Percentiles rank a stretch among this genome's conserved stretches.
These are phyloP conservation scores for Callyntrura sp. DNA, from an alignment of 2,888 invertebrate genomes.

Conservation along the genomic window DNA sequence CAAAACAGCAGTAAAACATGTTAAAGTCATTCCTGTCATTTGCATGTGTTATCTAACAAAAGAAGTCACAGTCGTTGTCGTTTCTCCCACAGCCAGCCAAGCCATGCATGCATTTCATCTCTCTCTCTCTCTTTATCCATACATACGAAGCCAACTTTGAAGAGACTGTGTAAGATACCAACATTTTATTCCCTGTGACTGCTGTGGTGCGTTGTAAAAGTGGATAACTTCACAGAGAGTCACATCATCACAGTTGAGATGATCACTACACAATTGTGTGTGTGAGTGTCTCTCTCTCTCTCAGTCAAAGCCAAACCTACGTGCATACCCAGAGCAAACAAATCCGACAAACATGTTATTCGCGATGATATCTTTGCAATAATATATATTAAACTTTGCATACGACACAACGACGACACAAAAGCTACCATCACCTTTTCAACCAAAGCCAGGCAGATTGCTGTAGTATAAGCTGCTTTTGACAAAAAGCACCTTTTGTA, in stretches of 20 bases:
- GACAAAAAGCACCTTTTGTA: background rate
- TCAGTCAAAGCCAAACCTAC: background rate
- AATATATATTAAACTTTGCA: slow-evolving; percentile 7
- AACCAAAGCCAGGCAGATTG: background rate
- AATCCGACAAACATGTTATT: background rate
- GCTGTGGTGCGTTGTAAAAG: background rate
- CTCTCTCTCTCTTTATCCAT: background rate
- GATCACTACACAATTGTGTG: background rate
- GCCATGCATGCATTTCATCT: background rate
- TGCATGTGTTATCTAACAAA: slow-evolving; percentile 64
- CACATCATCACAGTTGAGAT: background rate
- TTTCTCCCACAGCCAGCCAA: background rate
- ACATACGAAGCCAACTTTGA: slow-evolving; percentile 5
- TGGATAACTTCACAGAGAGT: background rate
- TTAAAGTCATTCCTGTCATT: slow-evolving; percentile 67
- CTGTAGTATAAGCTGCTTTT: background rate
- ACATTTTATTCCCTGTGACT: too few relatives aligned
- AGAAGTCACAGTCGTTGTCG: slow-evolving; percentile 10
- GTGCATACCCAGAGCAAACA: background rate
- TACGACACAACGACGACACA: background rate
- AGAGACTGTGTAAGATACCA: background rate
- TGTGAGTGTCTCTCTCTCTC: too few relatives aligned
- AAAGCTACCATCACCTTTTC: background rate
- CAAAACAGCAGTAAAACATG: slow-evolving; percentile 59
- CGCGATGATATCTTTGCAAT: background rate